Evolutionary conservation across 1,140 invertebrate genomes (phyloP).

Genomic region (Metopolophium dirhodum): DNA sequence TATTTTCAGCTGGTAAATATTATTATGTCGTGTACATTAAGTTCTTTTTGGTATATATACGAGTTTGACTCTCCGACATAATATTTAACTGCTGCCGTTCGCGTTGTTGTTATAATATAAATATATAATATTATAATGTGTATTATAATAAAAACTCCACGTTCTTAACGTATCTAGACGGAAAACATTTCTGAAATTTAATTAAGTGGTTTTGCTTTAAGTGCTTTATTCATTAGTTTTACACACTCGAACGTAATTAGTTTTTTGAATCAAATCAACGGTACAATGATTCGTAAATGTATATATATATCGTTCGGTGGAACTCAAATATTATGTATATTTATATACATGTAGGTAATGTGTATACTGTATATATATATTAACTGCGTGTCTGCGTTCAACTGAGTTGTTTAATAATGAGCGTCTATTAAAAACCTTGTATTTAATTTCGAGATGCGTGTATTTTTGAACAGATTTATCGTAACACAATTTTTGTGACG

Average conservation of each 20-base stretch:
- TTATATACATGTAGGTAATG: too few species aligned
- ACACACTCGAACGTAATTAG: background rate
- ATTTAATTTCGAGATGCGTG: background rate
- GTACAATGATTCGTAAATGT: background rate
- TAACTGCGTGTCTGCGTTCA: background rate
- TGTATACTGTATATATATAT: background rate
- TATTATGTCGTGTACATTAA: background rate
- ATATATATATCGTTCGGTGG: background rate
- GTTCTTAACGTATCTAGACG: background rate
- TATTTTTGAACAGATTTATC: background rate
- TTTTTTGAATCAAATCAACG: slow-evolving; percentile 11
- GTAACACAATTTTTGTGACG: background rate
- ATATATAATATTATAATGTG: background rate
- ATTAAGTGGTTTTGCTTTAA: slow-evolving; percentile 31
- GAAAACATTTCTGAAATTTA: slow-evolving; percentile 18
- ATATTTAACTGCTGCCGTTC: background rate
- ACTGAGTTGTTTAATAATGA: slow-evolving; percentile 1
- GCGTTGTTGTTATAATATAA: background rate
- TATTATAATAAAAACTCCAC: background rate
- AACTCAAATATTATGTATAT: background rate
- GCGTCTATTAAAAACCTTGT: background rate
- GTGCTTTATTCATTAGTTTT: background rate
- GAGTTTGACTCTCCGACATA: background rate
- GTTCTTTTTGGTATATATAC: background rate
- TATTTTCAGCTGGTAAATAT: background rate